Base-by-base conservation (phyloP, 2,888 invertebrate species). In the Griposia aprilina region DNA sequence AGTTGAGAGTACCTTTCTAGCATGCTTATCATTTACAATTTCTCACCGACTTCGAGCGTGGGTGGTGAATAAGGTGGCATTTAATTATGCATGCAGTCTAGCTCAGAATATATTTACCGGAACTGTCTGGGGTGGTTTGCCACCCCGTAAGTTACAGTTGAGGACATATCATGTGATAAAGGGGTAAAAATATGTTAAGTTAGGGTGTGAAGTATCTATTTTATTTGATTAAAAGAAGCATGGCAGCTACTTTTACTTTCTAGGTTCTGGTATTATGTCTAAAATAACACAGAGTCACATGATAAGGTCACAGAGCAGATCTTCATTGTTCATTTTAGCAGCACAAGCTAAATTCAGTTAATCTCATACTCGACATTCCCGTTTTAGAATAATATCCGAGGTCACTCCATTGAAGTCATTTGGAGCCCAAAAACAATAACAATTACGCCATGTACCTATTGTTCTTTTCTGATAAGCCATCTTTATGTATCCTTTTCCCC, bases 81-180 rank as follows among this genome's bases (percentile, higher is more conserved):
- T 81, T 79, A 78, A 78, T 78, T 68, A 84, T 72, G 71, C 85
- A 80, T 84, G 74, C 66, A 85, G 69, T 74, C 57, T 57, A 57
- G 73, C 57, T 45, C 52, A 48, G 45, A 85, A 84, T 82, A 84
- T 73, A 80, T 65, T 52, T 50, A 3, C 59, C 30, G 59, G 52
- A 80, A 66, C 59, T 73, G 59, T 50, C 80, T 55, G 55, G 80
- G 80, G 68, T 69, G 63, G 72, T 41, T 73, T 60, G 7, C 23
- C 62, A 17, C 57, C 30, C 59, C 41, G 36, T 62, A 67, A 13
- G 65, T 57, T 36, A 63, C 59, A 59, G 45, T 48, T 45, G 62
- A 63, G 10, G 63, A 59, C 59, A 45, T 52, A 50, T 59, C 26
- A 59, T 48, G 59, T 48, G 45, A 36, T 83, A 62, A 20, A 67